These are phyloP conservation scores for Margaritifera margaritifera DNA, from an alignment of 2,888 invertebrate species.

Conservation along the genomic window DNA sequence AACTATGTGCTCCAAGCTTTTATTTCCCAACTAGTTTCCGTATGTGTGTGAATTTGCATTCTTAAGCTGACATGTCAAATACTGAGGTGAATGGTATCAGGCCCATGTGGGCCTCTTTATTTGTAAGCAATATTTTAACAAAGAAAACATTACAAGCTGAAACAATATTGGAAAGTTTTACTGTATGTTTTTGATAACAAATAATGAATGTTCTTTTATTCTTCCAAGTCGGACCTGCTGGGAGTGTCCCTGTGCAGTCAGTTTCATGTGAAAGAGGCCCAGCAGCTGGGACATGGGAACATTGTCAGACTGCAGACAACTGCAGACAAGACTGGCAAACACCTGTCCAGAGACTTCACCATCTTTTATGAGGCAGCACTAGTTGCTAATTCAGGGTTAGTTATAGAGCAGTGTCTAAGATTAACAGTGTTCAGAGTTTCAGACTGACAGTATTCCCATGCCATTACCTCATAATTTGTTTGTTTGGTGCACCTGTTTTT, in stretches of 20 bases:
- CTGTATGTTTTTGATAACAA: neutral
- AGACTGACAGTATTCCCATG: no score
- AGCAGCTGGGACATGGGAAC: conserved; percentile 64
- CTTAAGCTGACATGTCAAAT: no score
- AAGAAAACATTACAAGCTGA: no score
- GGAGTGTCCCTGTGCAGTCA: conserved; percentile 64
- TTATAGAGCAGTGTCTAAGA: neutral
- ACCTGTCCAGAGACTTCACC: conserved; percentile 40
- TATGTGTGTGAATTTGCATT: no score
- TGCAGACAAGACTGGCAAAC: conserved; percentile 53
- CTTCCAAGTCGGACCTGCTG: conserved; percentile 46
- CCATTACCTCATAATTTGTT: no score
- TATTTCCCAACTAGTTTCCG: no score
- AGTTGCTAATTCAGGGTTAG: conserved; percentile 48
- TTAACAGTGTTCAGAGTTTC: no score
- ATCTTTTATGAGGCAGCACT: conserved; percentile 61
- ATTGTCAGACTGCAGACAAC: conserved; percentile 43
- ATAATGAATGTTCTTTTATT: neutral
- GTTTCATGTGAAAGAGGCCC: conserved; percentile 61
- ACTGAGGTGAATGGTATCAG: no score
- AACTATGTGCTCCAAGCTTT: no score
- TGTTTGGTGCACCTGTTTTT: no score
- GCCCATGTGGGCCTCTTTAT: no score
- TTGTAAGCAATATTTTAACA: no score
- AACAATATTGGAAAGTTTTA: neutral